phyloP scores from a whole-genome alignment of 2,888 invertebrate species.

The Ephialtes manifestator region DNA sequence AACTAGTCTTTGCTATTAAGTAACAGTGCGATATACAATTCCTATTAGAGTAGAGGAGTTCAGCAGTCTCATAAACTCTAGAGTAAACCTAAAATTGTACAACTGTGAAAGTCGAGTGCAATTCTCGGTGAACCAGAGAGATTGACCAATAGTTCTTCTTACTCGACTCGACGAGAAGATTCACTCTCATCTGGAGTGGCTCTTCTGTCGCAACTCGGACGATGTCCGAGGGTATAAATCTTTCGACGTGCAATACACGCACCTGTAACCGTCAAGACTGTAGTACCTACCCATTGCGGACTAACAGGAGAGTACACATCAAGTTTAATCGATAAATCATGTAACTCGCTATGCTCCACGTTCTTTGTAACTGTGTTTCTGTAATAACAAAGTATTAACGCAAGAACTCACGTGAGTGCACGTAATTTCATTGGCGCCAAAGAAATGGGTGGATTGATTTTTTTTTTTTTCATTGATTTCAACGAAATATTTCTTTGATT shows the following conservation, averaged over 20 bases:
- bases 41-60: background rate
- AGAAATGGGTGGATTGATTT: too few relatives aligned
- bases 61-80: background rate
- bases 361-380: background rate
- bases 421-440: conserved; percentile 9
- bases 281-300: background rate
- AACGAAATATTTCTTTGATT: too few relatives aligned
- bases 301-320: background rate
- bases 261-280: background rate
- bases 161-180: conserved; percentile 8
- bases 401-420: conserved; percentile 6
- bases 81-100: background rate
- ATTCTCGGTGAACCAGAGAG: conserved; percentile 1
- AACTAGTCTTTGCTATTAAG: background rate
- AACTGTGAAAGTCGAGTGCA: conserved; percentile 15
- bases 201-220: conserved; percentile 23
- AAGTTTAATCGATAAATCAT: background rate
- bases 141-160: conserved; percentile 18
- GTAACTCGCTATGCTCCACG: background rate
- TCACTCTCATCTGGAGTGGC: conserved; percentile 10
- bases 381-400: background rate
- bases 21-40: background rate
- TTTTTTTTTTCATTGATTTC: too few relatives aligned
- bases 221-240: conserved; percentile 18
- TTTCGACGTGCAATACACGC: conserved; percentile 3